Evolutionary conservation across 2,113 vertebrate genomes (phyloP).

Genomic region (Lamprotornis superbus): DNA sequence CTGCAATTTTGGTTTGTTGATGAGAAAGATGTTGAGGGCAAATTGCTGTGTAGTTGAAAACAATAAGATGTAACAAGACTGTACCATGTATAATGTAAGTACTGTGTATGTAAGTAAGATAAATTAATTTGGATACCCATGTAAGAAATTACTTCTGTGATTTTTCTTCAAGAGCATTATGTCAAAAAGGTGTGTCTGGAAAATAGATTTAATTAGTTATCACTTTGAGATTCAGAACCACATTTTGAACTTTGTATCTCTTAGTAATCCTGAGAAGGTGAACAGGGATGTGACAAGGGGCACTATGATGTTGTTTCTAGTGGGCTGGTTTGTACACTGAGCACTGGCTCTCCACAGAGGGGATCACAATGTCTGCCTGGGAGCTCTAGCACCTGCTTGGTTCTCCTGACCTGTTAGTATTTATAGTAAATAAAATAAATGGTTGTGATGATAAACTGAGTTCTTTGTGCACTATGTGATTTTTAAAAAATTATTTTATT

Average conservation of each 20-base stretch:
- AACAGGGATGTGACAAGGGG: background rate
- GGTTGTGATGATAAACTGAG: constrained; percentile 1
- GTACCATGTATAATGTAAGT: background rate
- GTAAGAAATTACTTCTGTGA: background rate
- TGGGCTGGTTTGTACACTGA: background rate
- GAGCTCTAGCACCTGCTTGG: background rate
- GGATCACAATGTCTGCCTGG: background rate
- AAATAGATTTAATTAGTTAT: background rate
- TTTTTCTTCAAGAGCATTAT: background rate
- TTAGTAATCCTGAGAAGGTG: background rate
- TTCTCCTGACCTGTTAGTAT: background rate
- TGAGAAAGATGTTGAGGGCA: background rate
- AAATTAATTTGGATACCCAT: background rate
- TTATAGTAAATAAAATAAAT: constrained; percentile 53
- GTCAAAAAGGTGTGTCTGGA: background rate
- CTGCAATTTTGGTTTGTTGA: background rate
- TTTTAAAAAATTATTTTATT: background rate
- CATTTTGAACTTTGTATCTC: background rate
- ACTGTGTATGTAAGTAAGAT: background rate
- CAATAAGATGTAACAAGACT: background rate
- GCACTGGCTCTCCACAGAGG: background rate
- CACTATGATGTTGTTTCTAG: background rate
- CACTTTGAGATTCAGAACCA: background rate
- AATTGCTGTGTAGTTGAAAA: background rate
- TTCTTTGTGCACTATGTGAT: constrained; percentile 41